Percentiles rank a stretch among this genome's conserved stretches.
phyloP scores from a whole-genome alignment of 2,113 vertebrate genomes.

The Forbesichthys agassizii region DNA sequence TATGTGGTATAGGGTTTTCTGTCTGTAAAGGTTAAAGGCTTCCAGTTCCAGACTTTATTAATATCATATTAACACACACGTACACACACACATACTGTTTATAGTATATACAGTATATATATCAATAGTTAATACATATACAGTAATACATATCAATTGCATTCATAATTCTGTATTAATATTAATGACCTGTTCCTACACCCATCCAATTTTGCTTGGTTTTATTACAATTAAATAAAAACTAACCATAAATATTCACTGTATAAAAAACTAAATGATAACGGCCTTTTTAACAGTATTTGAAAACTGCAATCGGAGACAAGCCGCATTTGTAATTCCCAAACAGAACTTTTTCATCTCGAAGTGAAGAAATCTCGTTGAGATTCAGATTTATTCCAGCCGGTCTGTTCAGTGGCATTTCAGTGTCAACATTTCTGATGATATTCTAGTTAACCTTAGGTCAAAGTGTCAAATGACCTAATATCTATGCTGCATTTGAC shows the following conservation, averaged over 20 bases:
- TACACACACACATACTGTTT: too few relatives aligned
- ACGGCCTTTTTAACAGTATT: too few relatives aligned
- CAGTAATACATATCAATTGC: not conserved
- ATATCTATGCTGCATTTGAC: slow-evolving; percentile 37
- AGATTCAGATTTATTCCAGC: slow-evolving; percentile 42
- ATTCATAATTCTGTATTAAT: slow-evolving; percentile 23
- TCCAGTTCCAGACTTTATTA: slow-evolving; percentile 14
- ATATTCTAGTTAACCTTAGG: slow-evolving; percentile 44
- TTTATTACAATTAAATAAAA: not conserved
- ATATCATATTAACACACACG: slow-evolving; percentile 9
- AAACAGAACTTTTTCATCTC: slow-evolving; percentile 13
- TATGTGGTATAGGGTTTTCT: not conserved
- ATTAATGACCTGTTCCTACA: not conserved
- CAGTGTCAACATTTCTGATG: slow-evolving; percentile 41
- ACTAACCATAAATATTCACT: too few relatives aligned
- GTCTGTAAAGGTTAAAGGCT: not conserved
- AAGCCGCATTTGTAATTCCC: too few relatives aligned
- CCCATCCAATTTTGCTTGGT: slow-evolving; percentile 6
- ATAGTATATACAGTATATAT: too few relatives aligned
- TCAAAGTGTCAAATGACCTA: slow-evolving; percentile 54
- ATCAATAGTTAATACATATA: too few relatives aligned
- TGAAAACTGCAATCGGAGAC: too few relatives aligned
- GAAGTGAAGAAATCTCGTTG: slow-evolving; percentile 14
- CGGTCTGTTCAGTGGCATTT: slow-evolving; percentile 53
- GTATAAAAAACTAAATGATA: too few relatives aligned